Percentiles rank a stretch among this genome's conserved stretches.
These are phyloP conservation scores for Oriolus oriolus DNA, from an alignment of 2,113 vertebrate species.

Conservation along the genomic window DNA sequence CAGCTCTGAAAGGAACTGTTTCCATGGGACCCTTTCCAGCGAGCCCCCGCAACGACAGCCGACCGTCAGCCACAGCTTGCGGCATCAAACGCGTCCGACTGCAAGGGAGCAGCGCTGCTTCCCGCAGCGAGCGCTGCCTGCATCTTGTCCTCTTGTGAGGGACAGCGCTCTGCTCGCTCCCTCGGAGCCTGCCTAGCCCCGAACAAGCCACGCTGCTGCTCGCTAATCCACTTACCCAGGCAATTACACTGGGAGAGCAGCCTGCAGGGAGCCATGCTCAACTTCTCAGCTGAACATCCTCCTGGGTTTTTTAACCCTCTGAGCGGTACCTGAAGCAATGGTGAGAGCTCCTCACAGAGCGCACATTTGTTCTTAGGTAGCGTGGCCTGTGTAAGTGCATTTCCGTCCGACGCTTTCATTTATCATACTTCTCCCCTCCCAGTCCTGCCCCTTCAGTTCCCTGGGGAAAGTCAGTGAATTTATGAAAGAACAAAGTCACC, in stretches of 20 bases:
- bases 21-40: slow-evolving; percentile 31
- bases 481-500: slow-evolving; percentile 53
- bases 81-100: background rate
- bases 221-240: background rate
- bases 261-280: background rate
- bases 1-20: slow-evolving; percentile 38
- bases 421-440: background rate
- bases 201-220: background rate
- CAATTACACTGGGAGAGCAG: background rate
- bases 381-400: background rate
- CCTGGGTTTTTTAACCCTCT: background rate
- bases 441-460: background rate
- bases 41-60: background rate
- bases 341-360: background rate
- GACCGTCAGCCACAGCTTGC: background rate
- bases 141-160: background rate
- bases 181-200: background rate
- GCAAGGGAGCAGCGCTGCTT: background rate
- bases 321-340: background rate
- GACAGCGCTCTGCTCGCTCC: background rate
- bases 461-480: background rate
- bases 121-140: background rate
- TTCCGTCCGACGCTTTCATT: background rate
- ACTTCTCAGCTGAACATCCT: background rate
- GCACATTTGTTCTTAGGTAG: background rate